phyloP scores from a whole-genome alignment of 2,888 invertebrate species.

The Cynaeus angustus region DNA sequence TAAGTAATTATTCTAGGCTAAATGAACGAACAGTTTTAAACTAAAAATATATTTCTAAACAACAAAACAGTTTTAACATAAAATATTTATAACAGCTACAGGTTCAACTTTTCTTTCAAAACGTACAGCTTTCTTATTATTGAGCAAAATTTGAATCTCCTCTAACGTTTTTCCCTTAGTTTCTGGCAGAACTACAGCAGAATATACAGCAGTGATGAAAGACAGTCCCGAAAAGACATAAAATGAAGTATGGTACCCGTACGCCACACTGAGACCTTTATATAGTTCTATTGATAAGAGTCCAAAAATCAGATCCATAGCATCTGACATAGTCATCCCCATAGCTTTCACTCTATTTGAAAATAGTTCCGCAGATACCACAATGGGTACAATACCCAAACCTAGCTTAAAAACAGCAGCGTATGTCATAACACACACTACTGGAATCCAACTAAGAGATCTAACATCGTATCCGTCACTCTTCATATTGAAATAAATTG shows the following conservation, averaged over 20 bases:
- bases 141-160: slow-evolving; percentile 63
- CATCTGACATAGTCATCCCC: slow-evolving; percentile 61
- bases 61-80: too few species aligned
- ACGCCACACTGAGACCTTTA: slow-evolving; percentile 52
- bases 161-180: slow-evolving; percentile 65
- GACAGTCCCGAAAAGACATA: slow-evolving; percentile 57
- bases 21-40: too few species aligned
- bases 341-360: slow-evolving; percentile 69
- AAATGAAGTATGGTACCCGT: slow-evolving; percentile 59
- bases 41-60: too few species aligned
- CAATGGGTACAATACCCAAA: slow-evolving; percentile 68
- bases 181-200: slow-evolving; percentile 57
- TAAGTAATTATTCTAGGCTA: too few species aligned
- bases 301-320: slow-evolving; percentile 56
- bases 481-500: slow-evolving; percentile 67
- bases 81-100: neutral
- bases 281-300: slow-evolving; percentile 58
- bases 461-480: slow-evolving; percentile 59
- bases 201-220: slow-evolving; percentile 57
- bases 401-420: slow-evolving; percentile 67
- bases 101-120: slow-evolving; percentile 8
- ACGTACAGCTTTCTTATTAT: slow-evolving; percentile 51
- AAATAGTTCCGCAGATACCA: slow-evolving; percentile 69
- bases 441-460: slow-evolving; percentile 67
- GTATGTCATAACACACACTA: slow-evolving; percentile 66